A percentile compares a stretch with the other conserved stretches of the same genome.
phyloP scores from a whole-genome alignment of 2,113 vertebrate species.

The Callorhinus ursinus region DNA sequence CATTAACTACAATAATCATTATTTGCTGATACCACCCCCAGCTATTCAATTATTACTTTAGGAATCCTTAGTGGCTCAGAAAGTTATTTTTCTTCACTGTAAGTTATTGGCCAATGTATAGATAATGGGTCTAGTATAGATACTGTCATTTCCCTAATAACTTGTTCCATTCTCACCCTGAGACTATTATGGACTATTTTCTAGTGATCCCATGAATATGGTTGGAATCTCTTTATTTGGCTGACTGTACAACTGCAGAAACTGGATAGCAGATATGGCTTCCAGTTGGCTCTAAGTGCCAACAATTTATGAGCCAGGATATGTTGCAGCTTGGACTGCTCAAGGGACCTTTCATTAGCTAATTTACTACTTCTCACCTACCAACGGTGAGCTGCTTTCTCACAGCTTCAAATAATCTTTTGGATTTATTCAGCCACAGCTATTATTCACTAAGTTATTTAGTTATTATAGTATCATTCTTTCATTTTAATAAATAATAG shows the following conservation, averaged over 20 bases:
- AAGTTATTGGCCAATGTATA: background rate
- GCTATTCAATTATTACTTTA: background rate
- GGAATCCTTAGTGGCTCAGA: background rate
- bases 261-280: background rate
- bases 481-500: background rate
- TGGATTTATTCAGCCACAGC: conserved; percentile 5
- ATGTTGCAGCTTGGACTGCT: background rate
- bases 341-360: background rate
- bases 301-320: background rate
- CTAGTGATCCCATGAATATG: background rate
- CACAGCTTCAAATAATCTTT: background rate
- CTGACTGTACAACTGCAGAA: background rate
- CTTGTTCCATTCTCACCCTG: background rate
- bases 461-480: background rate
- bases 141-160: background rate
- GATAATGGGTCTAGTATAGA: background rate
- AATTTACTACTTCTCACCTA: background rate
- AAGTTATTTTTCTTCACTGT: background rate
- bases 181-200: background rate
- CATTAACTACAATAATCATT: background rate
- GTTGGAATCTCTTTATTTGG: background rate
- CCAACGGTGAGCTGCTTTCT: background rate
- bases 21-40: background rate
- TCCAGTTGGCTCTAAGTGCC: background rate
- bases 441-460: conserved; percentile 16